phyloP scores from a whole-genome alignment of 2,113 vertebrate species.

The Rutilus rutilus region DNA sequence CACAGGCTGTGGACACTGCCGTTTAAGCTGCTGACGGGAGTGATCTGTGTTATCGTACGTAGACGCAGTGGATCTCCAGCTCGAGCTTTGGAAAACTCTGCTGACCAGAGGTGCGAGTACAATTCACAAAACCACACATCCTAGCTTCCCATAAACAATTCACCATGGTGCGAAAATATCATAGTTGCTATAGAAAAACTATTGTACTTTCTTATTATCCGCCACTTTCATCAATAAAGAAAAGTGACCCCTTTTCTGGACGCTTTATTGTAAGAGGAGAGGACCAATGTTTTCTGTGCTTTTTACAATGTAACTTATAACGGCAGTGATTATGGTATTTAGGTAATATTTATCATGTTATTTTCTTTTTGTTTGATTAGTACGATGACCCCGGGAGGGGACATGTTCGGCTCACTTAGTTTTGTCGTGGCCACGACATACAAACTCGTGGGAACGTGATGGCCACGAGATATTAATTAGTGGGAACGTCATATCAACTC shows the following conservation, averaged over 20 bases:
- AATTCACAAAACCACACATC: conserved; percentile 40
- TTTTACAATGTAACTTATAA: background rate
- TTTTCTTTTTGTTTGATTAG: background rate
- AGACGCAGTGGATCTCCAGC: conserved; percentile 66
- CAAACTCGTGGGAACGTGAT: too few relatives aligned
- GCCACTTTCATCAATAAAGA: background rate
- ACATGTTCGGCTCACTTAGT: too few relatives aligned
- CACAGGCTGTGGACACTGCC: conserved; percentile 74
- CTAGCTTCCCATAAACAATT: background rate
- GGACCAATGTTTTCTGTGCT: background rate
- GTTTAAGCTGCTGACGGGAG: conserved; percentile 69
- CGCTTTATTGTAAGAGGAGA: background rate
- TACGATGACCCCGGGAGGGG: too few relatives aligned
- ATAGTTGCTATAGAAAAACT: too few relatives aligned
- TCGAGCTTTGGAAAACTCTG: conserved; percentile 60
- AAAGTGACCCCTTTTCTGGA: background rate
- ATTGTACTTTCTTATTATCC: background rate
- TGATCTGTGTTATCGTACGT: conserved; percentile 71
- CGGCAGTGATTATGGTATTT: background rate
- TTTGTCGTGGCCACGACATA: too few relatives aligned
- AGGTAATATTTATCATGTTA: background rate
- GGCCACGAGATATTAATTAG: too few relatives aligned
- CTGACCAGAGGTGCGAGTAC: conserved; percentile 69
- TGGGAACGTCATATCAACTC: too few relatives aligned
- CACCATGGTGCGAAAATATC: background rate